A percentile compares a stretch with the other conserved stretches of the same genome.
Conservation (phyloP, 2,797 vertebrate species). For the Sarcoramphus papa region DNA sequence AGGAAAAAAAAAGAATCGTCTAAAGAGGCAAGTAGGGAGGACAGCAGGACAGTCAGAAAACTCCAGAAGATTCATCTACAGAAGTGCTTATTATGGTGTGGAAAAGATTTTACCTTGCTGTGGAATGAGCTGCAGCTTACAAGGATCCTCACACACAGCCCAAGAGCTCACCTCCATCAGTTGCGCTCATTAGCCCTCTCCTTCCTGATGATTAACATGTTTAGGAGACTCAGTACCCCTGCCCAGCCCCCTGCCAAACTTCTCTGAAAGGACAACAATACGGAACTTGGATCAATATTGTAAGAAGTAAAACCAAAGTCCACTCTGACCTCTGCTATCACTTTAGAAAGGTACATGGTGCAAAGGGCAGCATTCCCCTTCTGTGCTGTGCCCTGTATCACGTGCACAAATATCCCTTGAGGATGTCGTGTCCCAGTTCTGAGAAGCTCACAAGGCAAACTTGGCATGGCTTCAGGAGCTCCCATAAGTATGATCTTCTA, state of each 20-base stretch:
- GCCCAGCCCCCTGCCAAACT: not conserved
- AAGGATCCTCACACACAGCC: not conserved
- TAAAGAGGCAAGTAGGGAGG: not conserved
- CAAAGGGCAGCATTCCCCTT: not conserved
- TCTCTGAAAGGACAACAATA: not conserved
- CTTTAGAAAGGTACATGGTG: not conserved
- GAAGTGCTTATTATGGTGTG: not conserved
- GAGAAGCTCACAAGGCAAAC: not conserved
- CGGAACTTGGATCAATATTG: not conserved
- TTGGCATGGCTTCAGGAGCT: not conserved
- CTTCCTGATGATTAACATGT: not conserved
- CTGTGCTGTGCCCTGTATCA: not conserved
- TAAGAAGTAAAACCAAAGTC: not conserved
- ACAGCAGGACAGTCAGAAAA: not conserved
- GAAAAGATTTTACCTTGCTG: not conserved
- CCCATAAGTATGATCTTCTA: not conserved
- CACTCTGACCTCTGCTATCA: not conserved
- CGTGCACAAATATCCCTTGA: not conserved
- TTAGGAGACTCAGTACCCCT: not conserved
- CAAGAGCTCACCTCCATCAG: not conserved
- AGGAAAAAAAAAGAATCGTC: not conserved
- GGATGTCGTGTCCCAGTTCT: not conserved
- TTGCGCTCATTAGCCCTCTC: not conserved
- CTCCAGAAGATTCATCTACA: not conserved
- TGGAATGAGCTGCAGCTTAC: not conserved